These are phyloP conservation scores for Dendrocincla tyrannina DNA, from an alignment of 2,797 vertebrate genomes.

Conservation along the genomic window DNA sequence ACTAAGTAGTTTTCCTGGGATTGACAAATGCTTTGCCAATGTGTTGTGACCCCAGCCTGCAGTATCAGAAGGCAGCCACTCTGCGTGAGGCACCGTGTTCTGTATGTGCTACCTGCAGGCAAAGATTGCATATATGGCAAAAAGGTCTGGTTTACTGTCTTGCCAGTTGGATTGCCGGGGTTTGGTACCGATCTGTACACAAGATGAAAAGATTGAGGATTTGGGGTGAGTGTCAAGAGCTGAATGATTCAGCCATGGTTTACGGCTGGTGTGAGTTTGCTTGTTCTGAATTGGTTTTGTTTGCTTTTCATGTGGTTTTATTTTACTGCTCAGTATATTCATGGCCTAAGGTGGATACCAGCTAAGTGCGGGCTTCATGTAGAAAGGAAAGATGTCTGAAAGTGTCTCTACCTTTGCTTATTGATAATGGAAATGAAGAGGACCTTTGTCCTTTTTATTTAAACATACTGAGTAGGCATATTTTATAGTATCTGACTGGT, in stretches of 20 bases:
- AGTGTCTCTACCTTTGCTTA: background rate
- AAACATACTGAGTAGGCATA: background rate
- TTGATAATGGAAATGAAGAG: background rate
- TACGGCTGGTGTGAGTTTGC: background rate
- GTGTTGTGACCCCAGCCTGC: background rate
- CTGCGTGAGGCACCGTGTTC: rapidly evolving
- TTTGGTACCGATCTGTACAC: background rate
- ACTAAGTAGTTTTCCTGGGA: background rate
- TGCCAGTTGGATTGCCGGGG: background rate
- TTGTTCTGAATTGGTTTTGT: background rate
- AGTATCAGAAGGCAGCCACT: background rate
- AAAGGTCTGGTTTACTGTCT: background rate
- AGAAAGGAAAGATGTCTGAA: background rate
- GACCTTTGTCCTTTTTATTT: background rate
- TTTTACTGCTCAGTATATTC: background rate
- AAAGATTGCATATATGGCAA: background rate
- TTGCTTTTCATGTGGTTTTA: background rate
- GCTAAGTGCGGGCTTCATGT: background rate
- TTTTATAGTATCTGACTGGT: background rate
- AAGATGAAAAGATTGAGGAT: background rate
- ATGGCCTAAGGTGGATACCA: background rate
- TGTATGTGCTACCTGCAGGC: rapidly evolving
- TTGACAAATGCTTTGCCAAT: background rate
- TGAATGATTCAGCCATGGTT: background rate
- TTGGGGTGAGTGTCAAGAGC: background rate